These are phyloP conservation scores for Rhynchonycteris naso DNA, from an alignment of 2,797 vertebrate genomes.

Conservation along the genomic window DNA sequence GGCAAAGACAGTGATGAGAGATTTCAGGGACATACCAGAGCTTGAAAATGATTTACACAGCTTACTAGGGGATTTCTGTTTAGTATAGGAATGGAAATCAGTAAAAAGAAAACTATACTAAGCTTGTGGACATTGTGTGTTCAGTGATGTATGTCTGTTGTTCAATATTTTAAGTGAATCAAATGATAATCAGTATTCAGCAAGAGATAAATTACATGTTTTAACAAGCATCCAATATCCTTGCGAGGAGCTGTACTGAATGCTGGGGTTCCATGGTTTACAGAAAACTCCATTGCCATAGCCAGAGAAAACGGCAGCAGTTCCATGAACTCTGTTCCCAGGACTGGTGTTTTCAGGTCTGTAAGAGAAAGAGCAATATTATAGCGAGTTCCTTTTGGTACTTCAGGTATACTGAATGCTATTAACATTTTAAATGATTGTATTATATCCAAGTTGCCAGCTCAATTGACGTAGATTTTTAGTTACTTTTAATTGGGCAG, in stretches of 20 bases:
- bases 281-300: neutral
- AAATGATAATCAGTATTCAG: neutral
- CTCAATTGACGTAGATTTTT: neutral
- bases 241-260: neutral
- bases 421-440: neutral
- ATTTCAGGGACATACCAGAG: neutral
- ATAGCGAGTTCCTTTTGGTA: neutral
- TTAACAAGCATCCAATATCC: neutral
- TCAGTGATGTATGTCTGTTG: neutral
- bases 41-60: neutral
- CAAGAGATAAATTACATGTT: neutral
- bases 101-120: neutral
- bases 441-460: neutral
- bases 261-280: neutral
- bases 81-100: neutral
- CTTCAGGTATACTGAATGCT: neutral
- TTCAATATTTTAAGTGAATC: conserved; percentile 8
- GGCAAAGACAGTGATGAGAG: neutral
- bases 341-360: neutral
- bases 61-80: neutral
- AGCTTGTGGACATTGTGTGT: neutral
- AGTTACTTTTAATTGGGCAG: neutral
- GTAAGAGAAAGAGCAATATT: neutral
- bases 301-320: neutral
- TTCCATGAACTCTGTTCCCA: neutral